Evolutionary conservation across 2,888 invertebrate genomes (phyloP), one percentile per base, ranked within the genome.

Genomic region (Callyntrura guangdongensis): DNA sequence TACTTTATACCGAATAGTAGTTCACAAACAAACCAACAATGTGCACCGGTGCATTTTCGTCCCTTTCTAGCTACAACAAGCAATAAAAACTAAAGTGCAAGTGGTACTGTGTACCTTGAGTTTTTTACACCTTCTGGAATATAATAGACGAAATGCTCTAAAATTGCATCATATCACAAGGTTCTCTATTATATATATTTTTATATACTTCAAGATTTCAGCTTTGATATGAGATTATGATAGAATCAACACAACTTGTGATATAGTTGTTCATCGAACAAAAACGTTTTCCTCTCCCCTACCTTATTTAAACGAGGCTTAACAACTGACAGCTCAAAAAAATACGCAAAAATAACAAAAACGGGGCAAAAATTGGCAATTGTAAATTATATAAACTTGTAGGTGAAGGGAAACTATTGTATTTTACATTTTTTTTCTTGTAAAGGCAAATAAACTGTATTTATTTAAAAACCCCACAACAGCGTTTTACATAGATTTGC

Each of bases 391-490:
- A 22, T 47, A 47, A n/a, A n/a, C n/a, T n/a, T n/a, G 47, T 20
- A 49, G 0, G 27, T 45, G n/a, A 20, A 27, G 20, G 56, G 27
- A 53, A 27, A 25, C 36, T 36, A 6, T 49, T 25, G 49, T 77
- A 79, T 27, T 79, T 83, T 83, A 27, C 79, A 56, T 79, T 79
- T 11, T 79, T 11, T 79, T 79, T 27, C 14, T n/a, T 27, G 47
- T 11, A 9, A 77, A 9, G 12, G n/a, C 17, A 79, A 22, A 22
- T 8, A 25, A 53, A 53, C 64, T 47, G 67, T 83, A 4, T 67
- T 64, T 1, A n/a, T 83, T 83, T 64, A 67, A 83, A 83, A 74
- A 3, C 77, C 56, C 8, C 25, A 22, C 49, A 64, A 83, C 17
- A 12, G 17, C 27, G 14, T 36, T 36, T 36, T 36, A 2, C 2